These are phyloP conservation scores for Sarcophaga variegata DNA, from an alignment of 2,888 invertebrate genomes.

Conservation along the genomic window DNA sequence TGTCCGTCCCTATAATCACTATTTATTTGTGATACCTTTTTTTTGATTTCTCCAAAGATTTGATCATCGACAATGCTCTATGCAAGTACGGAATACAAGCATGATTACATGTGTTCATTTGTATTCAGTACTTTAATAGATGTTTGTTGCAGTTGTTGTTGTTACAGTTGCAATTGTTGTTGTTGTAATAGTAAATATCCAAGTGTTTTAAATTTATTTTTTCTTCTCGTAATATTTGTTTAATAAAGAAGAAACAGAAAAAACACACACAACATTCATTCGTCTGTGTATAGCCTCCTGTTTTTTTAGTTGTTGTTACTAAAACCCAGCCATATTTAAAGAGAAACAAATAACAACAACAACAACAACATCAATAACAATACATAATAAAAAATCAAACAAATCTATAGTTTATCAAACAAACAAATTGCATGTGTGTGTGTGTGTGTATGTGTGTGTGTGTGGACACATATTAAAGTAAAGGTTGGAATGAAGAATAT, in stretches of 20 bases:
- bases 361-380: not conserved
- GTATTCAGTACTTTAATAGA: not conserved
- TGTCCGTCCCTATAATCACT: no score
- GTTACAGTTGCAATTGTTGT: not conserved
- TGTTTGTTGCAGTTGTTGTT: not conserved
- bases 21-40: no score
- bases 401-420: not conserved
- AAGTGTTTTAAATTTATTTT: no score
- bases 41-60: no score
- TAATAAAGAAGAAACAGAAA: not conserved
- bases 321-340: no score
- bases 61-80: no score
- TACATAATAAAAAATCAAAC: not conserved
- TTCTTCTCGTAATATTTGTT: not conserved
- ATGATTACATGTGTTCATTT: not conserved
- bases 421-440: not conserved
- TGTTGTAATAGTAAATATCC: not conserved
- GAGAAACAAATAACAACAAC: no score
- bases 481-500: no score
- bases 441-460: no score
- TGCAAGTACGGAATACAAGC: no score
- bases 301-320: not conserved
- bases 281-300: not conserved
- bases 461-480: not conserved
- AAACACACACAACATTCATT: not conserved